Percentiles rank a stretch among this genome's conserved stretches.
Conservation (phyloP, 1,140 invertebrate genomes). For the Megalopta genalis region DNA sequence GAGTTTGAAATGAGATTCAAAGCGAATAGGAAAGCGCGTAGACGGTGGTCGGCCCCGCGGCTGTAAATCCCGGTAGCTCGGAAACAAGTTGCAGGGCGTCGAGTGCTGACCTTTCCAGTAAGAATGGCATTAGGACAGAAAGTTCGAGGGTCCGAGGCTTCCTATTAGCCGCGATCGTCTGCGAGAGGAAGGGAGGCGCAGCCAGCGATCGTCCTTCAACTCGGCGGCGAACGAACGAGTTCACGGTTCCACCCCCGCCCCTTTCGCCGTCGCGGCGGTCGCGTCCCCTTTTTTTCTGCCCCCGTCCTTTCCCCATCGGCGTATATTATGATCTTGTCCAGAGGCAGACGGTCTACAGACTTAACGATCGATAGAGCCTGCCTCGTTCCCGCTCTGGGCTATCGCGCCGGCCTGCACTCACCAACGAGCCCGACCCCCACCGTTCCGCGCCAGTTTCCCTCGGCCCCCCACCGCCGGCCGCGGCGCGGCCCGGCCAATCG, state of each 20-base stretch:
- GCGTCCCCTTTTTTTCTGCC: background rate
- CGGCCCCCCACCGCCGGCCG: background rate
- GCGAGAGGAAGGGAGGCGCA: conserved; percentile 15
- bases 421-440: background rate
- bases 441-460: conserved; percentile 11
- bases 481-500: conserved; percentile 35
- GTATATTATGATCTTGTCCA: conserved; percentile 45
- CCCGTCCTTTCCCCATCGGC: background rate
- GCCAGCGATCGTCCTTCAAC: conserved; percentile 36
- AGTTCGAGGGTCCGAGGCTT: conserved; percentile 17
- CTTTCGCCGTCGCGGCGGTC: background rate
- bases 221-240: conserved; percentile 28
- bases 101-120: conserved; percentile 41
- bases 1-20: no score
- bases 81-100: background rate
- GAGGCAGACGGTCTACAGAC: conserved; percentile 63
- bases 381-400: conserved; percentile 26
- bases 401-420: background rate
- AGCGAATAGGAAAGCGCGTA: no score
- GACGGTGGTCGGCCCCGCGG: no score
- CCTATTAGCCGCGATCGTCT: conserved; percentile 7
- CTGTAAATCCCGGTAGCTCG: background rate
- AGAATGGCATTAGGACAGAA: conserved; percentile 17
- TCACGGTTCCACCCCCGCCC: conserved; percentile 27
- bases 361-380: conserved; percentile 65